phyloP scores from a whole-genome alignment of 64 coral and sea anemone genomes.

The Actinia equina region DNA sequence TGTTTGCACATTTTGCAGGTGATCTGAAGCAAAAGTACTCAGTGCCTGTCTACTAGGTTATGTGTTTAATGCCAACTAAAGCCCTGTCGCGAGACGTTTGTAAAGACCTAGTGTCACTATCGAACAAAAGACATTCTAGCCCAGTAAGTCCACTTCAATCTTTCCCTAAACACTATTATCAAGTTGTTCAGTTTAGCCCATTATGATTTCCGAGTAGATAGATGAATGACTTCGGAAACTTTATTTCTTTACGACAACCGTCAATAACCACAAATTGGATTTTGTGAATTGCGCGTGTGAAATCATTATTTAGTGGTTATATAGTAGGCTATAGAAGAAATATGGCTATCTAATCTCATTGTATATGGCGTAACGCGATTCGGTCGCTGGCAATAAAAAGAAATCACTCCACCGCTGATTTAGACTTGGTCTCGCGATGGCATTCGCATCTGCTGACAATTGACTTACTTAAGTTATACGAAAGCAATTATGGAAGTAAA shows the following conservation, averaged over 20 bases:
- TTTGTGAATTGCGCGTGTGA: neutral
- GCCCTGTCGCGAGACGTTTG: neutral
- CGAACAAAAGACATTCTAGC: neutral
- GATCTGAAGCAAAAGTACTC: neutral
- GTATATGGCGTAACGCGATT: neutral
- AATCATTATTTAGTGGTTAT: neutral
- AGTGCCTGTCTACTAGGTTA: neutral
- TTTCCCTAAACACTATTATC: neutral
- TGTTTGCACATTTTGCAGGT: conserved; percentile 10
- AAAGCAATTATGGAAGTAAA: conserved; percentile 84
- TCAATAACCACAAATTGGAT: neutral
- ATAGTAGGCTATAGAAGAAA: no score
- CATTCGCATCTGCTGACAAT: conserved; percentile 74
- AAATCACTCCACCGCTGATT: conserved; percentile 38
- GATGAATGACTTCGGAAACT: neutral
- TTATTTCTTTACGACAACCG: neutral
- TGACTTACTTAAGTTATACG: conserved; percentile 55
- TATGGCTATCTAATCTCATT: neutral
- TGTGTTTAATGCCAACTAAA: neutral
- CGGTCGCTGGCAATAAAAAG: neutral
- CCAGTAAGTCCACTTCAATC: neutral
- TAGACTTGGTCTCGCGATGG: conserved; percentile 58
- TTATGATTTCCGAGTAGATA: neutral
- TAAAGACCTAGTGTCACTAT: neutral
- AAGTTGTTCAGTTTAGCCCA: neutral